Evolutionary conservation across 2,113 vertebrate species (phyloP).

Genomic region (Passerina amoena): DNA sequence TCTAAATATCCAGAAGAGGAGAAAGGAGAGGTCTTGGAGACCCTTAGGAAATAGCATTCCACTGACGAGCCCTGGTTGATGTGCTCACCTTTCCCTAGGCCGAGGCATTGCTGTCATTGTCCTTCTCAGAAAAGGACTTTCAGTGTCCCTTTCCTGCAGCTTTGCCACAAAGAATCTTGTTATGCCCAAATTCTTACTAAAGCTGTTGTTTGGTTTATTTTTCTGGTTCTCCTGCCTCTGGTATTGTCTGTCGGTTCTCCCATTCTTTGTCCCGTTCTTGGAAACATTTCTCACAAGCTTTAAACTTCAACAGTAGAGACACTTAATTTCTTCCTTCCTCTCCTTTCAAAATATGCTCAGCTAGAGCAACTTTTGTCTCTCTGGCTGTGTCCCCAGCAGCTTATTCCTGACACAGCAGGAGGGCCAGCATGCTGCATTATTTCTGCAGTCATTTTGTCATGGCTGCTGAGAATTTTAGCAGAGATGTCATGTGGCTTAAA

Average conservation of each 20-base stretch:
- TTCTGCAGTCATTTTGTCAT: not conserved
- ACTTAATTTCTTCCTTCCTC: not conserved
- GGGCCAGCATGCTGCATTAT: not conserved
- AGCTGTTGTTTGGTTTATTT: slow-evolving; percentile 1
- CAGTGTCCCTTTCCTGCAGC: not conserved
- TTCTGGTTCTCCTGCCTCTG: not conserved
- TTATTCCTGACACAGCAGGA: not conserved
- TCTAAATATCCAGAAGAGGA: not conserved
- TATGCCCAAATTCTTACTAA: slow-evolving; percentile 35
- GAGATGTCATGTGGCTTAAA: not conserved
- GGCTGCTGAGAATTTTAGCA: not conserved
- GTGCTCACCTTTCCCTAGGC: not conserved
- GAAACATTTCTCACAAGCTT: not conserved
- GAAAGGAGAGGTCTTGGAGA: not conserved
- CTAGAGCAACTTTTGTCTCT: not conserved
- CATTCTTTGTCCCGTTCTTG: not conserved
- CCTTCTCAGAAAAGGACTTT: not conserved
- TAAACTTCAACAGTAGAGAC: not conserved
- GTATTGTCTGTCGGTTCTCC: not conserved
- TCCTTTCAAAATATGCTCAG: not conserved
- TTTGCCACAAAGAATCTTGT: not conserved
- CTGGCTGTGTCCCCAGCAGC: not conserved
- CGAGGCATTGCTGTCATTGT: not conserved
- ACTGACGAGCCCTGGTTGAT: not conserved
- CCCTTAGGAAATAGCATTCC: not conserved